A percentile compares a stretch with the other conserved stretches of the same genome.
phyloP scores from a whole-genome alignment of 1,140 invertebrate species.

The Anastrepha ludens region DNA sequence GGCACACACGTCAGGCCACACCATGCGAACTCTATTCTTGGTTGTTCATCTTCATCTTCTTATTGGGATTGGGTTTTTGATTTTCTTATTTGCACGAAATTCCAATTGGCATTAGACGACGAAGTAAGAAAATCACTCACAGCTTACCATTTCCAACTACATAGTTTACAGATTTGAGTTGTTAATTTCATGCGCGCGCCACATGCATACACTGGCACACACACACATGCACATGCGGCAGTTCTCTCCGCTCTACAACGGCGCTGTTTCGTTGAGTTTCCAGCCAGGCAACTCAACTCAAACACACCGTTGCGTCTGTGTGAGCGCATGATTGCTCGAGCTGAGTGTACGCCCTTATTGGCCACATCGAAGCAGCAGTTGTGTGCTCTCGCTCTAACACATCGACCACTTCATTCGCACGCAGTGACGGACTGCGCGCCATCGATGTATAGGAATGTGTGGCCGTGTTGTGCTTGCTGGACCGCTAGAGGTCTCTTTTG shows the following conservation, averaged over 20 bases:
- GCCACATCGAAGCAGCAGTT: not conserved
- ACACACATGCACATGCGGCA: not conserved
- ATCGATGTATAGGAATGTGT: constrained; percentile 10
- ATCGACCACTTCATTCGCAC: not conserved
- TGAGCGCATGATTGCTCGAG: not conserved
- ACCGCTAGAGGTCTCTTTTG: constrained; percentile 57
- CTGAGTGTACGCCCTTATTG: constrained; percentile 44
- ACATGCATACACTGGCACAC: not conserved
- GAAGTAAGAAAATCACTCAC: not conserved
- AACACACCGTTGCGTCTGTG: not conserved
- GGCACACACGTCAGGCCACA: constrained; percentile 7
- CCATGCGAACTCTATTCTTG: constrained; percentile 57
- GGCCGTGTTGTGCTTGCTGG: not conserved
- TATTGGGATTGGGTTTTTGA: constrained; percentile 45
- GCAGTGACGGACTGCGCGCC: not conserved
- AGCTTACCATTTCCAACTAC: constrained; percentile 2
- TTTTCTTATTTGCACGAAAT: constrained; percentile 57
- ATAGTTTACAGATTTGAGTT: constrained; percentile 5
- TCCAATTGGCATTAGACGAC: constrained; percentile 11
- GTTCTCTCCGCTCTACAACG: not conserved
- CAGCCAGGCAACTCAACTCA: not conserved
- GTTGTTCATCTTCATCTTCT: not conserved
- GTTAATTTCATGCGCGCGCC: not conserved
- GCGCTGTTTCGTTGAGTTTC: constrained; percentile 35
- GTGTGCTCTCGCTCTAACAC: not conserved